phyloP scores from a whole-genome alignment of 2,888 invertebrate genomes.

The Catonia carolina region DNA sequence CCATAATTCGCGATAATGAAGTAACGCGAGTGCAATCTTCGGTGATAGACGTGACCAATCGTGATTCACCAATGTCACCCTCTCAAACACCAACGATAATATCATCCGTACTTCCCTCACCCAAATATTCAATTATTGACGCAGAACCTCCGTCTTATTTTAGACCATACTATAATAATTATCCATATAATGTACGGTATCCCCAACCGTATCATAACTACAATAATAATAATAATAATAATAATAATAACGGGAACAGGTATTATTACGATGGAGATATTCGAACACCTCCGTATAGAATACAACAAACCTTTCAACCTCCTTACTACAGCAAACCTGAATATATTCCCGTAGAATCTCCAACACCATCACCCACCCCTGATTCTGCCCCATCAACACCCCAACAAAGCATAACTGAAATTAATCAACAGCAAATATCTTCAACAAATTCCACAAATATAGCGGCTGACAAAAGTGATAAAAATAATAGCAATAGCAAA shows the following conservation, averaged over 20 bases:
- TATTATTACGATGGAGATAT: not conserved
- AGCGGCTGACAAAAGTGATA: too few species aligned
- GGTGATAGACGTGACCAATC: not conserved
- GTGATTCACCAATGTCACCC: not conserved
- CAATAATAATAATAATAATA: too few species aligned
- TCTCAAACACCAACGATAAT: not conserved
- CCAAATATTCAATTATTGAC: not conserved
- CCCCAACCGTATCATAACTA: too few species aligned
- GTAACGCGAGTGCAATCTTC: not conserved
- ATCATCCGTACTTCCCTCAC: not conserved
- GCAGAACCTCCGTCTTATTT: not conserved
- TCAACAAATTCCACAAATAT: too few species aligned
- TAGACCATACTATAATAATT: not conserved
- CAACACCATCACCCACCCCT: not conserved
- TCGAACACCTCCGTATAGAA: not conserved
- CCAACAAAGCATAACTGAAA: too few species aligned
- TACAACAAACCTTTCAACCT: not conserved
- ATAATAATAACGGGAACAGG: too few species aligned
- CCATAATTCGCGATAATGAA: not conserved
- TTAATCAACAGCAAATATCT: too few species aligned
- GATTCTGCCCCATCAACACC: too few species aligned
- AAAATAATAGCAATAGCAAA: too few species aligned
- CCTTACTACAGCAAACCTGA: slow-evolving; percentile 2
- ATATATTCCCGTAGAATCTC: not conserved
- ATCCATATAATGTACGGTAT: not conserved